These are phyloP conservation scores for Solenopsis fugax DNA, from an alignment of 1,140 invertebrate species.

Conservation along the genomic window DNA sequence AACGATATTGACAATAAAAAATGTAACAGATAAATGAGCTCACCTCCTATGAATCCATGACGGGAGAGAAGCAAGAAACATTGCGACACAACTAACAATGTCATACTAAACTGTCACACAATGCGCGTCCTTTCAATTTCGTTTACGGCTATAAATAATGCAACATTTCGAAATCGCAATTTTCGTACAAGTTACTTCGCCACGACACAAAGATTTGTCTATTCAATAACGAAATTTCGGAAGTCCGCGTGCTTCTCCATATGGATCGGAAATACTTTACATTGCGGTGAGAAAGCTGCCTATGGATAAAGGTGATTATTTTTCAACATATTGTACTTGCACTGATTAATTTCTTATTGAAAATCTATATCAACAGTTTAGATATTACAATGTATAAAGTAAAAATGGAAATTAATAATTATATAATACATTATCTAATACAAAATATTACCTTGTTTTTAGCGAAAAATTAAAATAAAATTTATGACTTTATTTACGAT, in stretches of 20 bases:
- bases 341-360: conserved; percentile 4
- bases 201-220: conserved; percentile 66
- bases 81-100: conserved; percentile 86
- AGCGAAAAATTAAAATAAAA: not conserved
- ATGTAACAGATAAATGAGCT: conserved; percentile 75
- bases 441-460: not conserved
- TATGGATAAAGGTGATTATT: conserved; percentile 46
- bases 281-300: conserved; percentile 17
- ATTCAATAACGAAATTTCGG: conserved; percentile 60
- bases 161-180: conserved; percentile 55
- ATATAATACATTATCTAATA: not conserved
- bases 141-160: conserved; percentile 60
- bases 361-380: not conserved
- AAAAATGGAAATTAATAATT: not conserved
- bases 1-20: not conserved
- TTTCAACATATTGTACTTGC: not conserved
- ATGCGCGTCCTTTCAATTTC: conserved; percentile 65
- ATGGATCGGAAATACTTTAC: conserved; percentile 57
- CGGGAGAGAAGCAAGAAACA: conserved; percentile 85
- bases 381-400: not conserved
- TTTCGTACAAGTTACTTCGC: conserved; percentile 61
- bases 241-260: conserved; percentile 62
- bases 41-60: conserved; percentile 86
- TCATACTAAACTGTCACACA: conserved; percentile 81
- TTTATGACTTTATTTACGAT: no score